Evolutionary conservation across 2,888 invertebrate genomes (phyloP), one percentile per base, ranked within the genome.

Genomic region (Brachypalpus laphriformis): DNA sequence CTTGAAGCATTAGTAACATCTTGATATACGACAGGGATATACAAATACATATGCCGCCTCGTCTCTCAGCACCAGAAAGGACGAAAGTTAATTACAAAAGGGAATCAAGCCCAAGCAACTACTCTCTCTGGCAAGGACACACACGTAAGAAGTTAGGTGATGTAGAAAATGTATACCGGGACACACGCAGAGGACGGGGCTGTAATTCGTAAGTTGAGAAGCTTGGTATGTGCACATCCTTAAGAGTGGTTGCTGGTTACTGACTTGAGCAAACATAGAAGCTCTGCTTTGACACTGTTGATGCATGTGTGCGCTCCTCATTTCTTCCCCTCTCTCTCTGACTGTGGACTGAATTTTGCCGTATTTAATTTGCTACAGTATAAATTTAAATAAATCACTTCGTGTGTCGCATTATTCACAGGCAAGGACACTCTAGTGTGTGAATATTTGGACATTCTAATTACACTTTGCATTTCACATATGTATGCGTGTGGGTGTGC

Each of bases 401-500:
- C 31, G 49, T 78, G 34, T 74, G 68, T 78, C 70, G 70, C 83
- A 78, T 74, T 78, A 83, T 78, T 70, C 83, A 80, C 80, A 49
- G 31, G 61, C 72, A 74, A 65, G 59, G 66, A 59, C 72, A 66
- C 66, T 66, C 40, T 11, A 42, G 59, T 71, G 85, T 87, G 87
- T 78, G 81, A 78, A 83, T 87, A 78, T 87, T 87, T 85, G 86
- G 83, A 85, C 83, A 87, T 87, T 87, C 76, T 87, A 87, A 87
- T 87, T 87, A 87, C 83, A 85, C 63, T 82, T 81, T 81, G 72
- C 65, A 61, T 45, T 76, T 20, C n/a, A 16, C 8, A 25, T 40
- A 56, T 25, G 47, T 20, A 3, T 22, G 5, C 45, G 40, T 70
- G 45, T 18, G 9, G n/a, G 3, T 37, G 1, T 37, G 1, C 0